Base-by-base conservation (phyloP, 2,888 invertebrate species). In the Arge pagana region DNA sequence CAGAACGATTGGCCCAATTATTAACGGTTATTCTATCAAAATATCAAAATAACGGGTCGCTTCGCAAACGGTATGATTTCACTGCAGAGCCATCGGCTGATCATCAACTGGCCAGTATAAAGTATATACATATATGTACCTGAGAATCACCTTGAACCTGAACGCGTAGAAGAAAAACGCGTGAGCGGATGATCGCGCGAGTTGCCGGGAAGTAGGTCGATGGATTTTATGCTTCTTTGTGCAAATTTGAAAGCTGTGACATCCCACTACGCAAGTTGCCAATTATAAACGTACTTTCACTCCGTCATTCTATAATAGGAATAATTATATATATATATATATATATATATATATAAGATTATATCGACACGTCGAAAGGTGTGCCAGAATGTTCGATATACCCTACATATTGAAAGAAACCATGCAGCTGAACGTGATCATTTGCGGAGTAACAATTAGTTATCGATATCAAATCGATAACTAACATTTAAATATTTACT, bases 11-110 rank as follows among this genome's bases (percentile, higher is more conserved):
- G 33, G 31, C 35, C 33, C 45, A 45, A 45, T 45, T 33, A 15
- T 45, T 45, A 45, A 45, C 45, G 45, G 45, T 45, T 45, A 45
- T 33, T 45, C 21, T 45, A 45, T 45, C 45, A 45, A 45, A 45
- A 33, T 45, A 45, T 33, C 31, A 45, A 35, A 31, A 45, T 45
- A 45, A 45, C 45, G 45, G 45, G 45, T 31, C 21, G 35, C 33
- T 33, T 13, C 13, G 45, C 6, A 45, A 33, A 15, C 45, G 45
- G 45, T 45, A 45, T 35, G 45, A 45, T 45, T 45, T 45, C 45
- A 33, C 45, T 33, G 45, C 23, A 45, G 45, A 45, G 5, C 21
- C 30, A 19, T 23, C 5, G 21, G 4, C 45, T 45, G 45, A 45
- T 26, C 45, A 45, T 35, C 45, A 33, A 45, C 33, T 15, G 23